A percentile compares a stretch with the other conserved stretches of the same genome.
Evolutionary conservation across 2,113 vertebrate genomes (phyloP).

Genomic region (Axis porcinus): DNA sequence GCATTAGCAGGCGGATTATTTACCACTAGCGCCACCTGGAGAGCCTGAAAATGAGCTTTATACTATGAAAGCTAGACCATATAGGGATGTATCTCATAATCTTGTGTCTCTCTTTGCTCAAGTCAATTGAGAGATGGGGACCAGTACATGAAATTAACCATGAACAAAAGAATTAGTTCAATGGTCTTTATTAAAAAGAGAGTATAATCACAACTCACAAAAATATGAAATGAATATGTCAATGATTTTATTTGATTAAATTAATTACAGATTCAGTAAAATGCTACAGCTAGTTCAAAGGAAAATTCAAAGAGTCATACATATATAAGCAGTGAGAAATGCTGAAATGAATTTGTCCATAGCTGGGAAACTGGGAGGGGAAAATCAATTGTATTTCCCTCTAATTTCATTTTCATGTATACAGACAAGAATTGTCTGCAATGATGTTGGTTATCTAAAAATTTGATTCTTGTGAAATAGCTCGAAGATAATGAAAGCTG

Average conservation of each 20-base stretch:
- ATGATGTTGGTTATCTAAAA: background rate
- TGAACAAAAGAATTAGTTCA: constrained; percentile 16
- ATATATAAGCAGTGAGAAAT: background rate
- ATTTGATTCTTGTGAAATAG: background rate
- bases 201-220: background rate
- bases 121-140: background rate
- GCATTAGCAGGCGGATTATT: background rate
- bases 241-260: background rate
- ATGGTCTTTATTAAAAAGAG: constrained; percentile 12
- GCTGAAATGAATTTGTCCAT: background rate
- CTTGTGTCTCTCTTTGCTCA: background rate
- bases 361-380: background rate
- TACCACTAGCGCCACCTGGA: background rate
- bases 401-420: background rate
- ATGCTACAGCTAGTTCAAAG: background rate
- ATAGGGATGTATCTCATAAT: background rate
- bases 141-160: background rate
- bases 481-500: background rate
- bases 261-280: background rate
- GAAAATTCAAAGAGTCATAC: background rate
- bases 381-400: background rate
- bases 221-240: background rate
- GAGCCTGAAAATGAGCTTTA: background rate
- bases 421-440: background rate
- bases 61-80: background rate